These are phyloP conservation scores for Blennius ocellaris DNA, from an alignment of 2,113 vertebrate species.

Conservation along the genomic window DNA sequence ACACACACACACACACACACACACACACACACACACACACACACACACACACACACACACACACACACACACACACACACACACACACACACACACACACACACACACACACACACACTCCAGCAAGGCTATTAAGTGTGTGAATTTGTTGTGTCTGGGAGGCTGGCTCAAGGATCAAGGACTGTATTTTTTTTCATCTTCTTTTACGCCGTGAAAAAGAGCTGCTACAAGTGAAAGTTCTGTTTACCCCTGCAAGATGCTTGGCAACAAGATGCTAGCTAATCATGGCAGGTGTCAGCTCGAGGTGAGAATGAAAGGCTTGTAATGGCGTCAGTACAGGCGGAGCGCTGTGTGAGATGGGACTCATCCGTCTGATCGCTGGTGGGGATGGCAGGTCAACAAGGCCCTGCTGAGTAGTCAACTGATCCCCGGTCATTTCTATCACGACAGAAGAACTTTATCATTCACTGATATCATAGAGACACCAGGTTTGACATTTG, in stretches of 20 bases:
- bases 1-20: background rate
- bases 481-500: background rate
- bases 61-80: background rate
- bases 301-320: slow-evolving; percentile 11
- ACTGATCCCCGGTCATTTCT: background rate
- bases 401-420: background rate
- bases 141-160: slow-evolving; percentile 51
- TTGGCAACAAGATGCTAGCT: slow-evolving; percentile 20
- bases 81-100: slow-evolving; percentile 2
- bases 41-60: slow-evolving; percentile 6
- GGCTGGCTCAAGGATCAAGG: slow-evolving; percentile 45
- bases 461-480: background rate
- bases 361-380: background rate
- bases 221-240: slow-evolving; percentile 31
- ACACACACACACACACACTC: background rate
- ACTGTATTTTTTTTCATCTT: slow-evolving; percentile 9
- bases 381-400: background rate
- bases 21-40: background rate
- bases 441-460: background rate
- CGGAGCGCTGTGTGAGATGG: background rate
- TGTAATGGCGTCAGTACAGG: background rate
- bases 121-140: slow-evolving; percentile 57
- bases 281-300: slow-evolving; percentile 16
- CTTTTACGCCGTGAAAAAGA: slow-evolving; percentile 23
- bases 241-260: slow-evolving; percentile 16